Percentiles rank a stretch among this genome's conserved stretches.
These are phyloP conservation scores for Nowickia ferox DNA, from an alignment of 2,888 invertebrate genomes.

Conservation along the genomic window DNA sequence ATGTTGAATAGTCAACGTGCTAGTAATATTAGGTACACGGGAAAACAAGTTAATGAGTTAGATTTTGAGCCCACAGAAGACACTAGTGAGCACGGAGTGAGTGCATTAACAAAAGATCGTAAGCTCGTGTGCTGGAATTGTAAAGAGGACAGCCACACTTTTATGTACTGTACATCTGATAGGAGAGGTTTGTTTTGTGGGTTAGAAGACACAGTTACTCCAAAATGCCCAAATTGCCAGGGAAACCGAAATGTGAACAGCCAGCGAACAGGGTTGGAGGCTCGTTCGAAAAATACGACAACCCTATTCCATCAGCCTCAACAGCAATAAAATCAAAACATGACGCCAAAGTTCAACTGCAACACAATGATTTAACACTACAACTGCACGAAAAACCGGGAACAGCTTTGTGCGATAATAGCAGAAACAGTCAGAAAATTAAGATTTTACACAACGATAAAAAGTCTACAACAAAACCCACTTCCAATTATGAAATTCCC, in stretches of 20 bases:
- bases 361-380: no score
- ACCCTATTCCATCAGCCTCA: background rate
- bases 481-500: background rate
- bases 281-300: constrained; percentile 8
- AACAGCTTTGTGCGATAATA: background rate
- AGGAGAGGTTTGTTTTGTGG: constrained; percentile 6
- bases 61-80: background rate
- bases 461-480: background rate
- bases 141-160: background rate
- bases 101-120: background rate
- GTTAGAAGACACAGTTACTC: background rate
- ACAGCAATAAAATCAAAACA: background rate
- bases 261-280: constrained; percentile 26
- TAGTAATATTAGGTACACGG: background rate
- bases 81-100: background rate
- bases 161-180: constrained; percentile 12
- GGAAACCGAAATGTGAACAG: constrained; percentile 18
- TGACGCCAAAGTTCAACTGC: no score
- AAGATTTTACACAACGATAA: background rate
- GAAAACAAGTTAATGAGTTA: background rate
- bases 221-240: constrained; percentile 23
- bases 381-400: background rate
- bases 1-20: constrained; percentile 1
- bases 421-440: background rate
- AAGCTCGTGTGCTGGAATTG: constrained; percentile 21